Base-by-base conservation (phyloP, 2,888 invertebrate genomes). In the Agapostemon virescens region DNA sequence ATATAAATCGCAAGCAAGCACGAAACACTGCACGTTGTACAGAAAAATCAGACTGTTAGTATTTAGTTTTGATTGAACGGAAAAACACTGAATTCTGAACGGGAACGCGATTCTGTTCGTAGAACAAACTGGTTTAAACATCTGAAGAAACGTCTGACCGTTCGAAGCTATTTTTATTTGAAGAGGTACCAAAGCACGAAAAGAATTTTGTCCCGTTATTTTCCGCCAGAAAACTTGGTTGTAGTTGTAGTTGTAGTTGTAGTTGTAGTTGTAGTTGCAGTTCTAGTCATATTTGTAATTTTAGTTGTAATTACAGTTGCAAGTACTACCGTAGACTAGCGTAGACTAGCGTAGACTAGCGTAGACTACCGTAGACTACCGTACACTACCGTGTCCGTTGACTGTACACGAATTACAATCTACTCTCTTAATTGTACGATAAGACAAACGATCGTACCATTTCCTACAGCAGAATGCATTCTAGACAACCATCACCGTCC, bases 81-180 rank as follows among this genome's bases (percentile, higher is more conserved):
- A n/a, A n/a, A n/a, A n/a, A n/a, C n/a, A n/a, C n/a, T 20, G 20
- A 0, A 36, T 30, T 11, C 9, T 63, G 3, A 11, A 13, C 20
- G 1, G 33, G 20, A 30, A 61, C 20, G 33, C 33, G 33, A 36
- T 63, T 33, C 20, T 33, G 20, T 61, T 3, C 33, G 61, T 33
- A 11, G 30, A 20, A 61, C 17, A 20, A 20, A 61, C 20, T 20
- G 61, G 61, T 33, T 33, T 6, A 26, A 33, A 61, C 4, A 33
- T 30, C 17, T 11, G 20, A 3, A 7, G 11, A 20, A 20, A 36
- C 20, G n/a, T 36, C 4, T 36, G 11, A n/a, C 2, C 26, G 40
- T 66, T 20, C 64, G 36, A n/a, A 40, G 69, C 36, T 79, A 79
- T 70, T 78, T 79, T 70, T 78, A 67, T 78, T n/a, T 13, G 38